Base-by-base conservation (phyloP, 2,797 vertebrate species). In the Gymnothorax javanicus region DNA sequence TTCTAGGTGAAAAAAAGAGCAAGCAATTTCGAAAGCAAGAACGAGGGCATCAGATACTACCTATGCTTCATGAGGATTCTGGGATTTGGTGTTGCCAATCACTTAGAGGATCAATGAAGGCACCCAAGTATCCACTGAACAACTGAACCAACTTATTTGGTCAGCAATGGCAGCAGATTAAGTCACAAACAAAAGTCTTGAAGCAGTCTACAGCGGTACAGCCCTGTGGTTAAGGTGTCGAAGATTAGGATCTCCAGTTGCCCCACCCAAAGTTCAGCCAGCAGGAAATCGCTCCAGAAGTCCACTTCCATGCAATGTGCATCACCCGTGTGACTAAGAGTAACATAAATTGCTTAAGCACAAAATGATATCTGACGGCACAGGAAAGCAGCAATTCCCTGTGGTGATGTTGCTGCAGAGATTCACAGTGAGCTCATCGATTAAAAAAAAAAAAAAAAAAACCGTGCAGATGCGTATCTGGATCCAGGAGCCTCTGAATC, bases 401-500 rank as follows among this genome's bases (percentile, higher is more conserved):
- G 3, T 77, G 73, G 33, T 15, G 73, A 33, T 43, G 27, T 43
- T 17, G 73, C 27, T 11, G 13, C 13, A 4, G 27, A 50, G 33
- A 77, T 6, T 27, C 0, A 20, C 73, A 1, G 13, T 50, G 12
- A 17, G 33, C 33, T 33, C 27, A 17, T 50, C 33, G 17, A 77
- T 77, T 43, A 43, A 43, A 1, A 43, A 43, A 43, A 43, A 43
- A 43, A 43, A 43, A 43, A 43, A 1, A 43, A 52, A 73, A 73
- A 7, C 50, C 33, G 52, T 27, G 43, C 81, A 82, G 20, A 79
- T 67, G 86, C 20, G 83, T n/a, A 33, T 20, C 54, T 7, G 27
- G 27, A 33, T 27, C 11, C 27, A 43, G 9, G 15, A 2, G 2
- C 93, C 94, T 94, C 92, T 92, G 93, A 90, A 81, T 90, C 54